Base-by-base conservation (phyloP, 2,113 vertebrate species). In the Zapornia atra region DNA sequence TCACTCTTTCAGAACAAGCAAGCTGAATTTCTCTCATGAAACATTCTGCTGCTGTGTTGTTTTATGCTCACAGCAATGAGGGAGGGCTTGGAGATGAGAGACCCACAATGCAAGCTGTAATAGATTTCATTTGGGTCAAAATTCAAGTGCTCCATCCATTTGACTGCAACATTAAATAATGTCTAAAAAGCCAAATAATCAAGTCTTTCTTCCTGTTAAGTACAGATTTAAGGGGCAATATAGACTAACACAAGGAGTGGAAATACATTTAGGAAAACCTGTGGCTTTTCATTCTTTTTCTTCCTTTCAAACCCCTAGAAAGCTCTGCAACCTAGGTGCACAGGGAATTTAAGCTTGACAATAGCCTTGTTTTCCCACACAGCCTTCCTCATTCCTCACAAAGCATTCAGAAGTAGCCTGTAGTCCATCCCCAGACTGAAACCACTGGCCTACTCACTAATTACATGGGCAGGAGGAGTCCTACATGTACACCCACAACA, bases 301-400 rank as follows among this genome's bases (percentile, higher is more conserved):
- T 31, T 10, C 5, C 10, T 17, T 38, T 79, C 53, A 26, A 56
- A 4, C 9, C 26, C 31, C 33, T 50, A 54, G 48, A 44, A 44
- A 71, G 2, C 38, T 5, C 63, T 9, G 10, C 24, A 11, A 6
- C 4, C 21, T 20, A 42, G n/a, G n/a, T 0, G 0, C 36, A 6
- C 1, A 51, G 63, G 24, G 51, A 50, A 44, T 56, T 81, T 1
- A 9, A 61, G 11, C 13, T 21, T 3, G 28, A 1, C 5, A 4
- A 64, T 1, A 38, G 17, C 28, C 21, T 34, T 14, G 9, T 21
- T 86, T 34, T 25, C 46, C 53, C 19, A 11, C 36, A 2, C 12
- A 36, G 56, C 34, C 10, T 42, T 28, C 63, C 12, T 12, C 12
- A 2, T 6, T 20, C 24, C 28, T 28, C 36, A 16, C 2, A 5